These are phyloP conservation scores for Ophthalmotilapia sp. DNA, from an alignment of 2,113 vertebrate species.

Conservation along the genomic window DNA sequence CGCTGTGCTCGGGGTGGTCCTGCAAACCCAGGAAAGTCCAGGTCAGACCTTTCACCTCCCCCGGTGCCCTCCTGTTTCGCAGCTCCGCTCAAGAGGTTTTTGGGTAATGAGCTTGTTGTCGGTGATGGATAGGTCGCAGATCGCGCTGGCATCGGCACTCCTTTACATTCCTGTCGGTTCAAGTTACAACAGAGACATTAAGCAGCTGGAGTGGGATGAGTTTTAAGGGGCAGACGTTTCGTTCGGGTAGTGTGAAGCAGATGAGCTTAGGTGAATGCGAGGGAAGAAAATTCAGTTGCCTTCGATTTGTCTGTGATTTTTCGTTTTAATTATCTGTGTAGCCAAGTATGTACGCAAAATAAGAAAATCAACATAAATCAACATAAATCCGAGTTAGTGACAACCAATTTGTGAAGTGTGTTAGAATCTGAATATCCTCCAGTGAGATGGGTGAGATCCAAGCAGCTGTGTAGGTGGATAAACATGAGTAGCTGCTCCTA, in stretches of 20 bases:
- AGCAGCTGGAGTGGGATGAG: slow-evolving; percentile 57
- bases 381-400: background rate
- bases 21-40: background rate
- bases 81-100: slow-evolving; percentile 20
- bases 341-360: accelerated
- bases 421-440: background rate
- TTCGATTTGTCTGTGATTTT: background rate
- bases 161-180: slow-evolving; percentile 49
- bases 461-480: background rate
- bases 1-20: background rate
- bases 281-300: background rate
- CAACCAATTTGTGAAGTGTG: background rate
- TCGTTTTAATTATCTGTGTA: background rate
- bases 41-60: slow-evolving; percentile 22
- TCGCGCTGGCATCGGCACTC: slow-evolving; percentile 10
- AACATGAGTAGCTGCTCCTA: background rate
- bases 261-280: background rate
- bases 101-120: slow-evolving; percentile 54
- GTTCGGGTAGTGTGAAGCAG: slow-evolving; percentile 18
- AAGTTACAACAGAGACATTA: slow-evolving; percentile 43
- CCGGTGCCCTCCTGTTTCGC: background rate
- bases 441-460: background rate
- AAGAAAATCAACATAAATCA: background rate
- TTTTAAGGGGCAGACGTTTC: slow-evolving; percentile 41
- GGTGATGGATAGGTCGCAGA: slow-evolving; percentile 48